Conservation (phyloP, 2,888 invertebrate species). For the Andrena camellia region DNA sequence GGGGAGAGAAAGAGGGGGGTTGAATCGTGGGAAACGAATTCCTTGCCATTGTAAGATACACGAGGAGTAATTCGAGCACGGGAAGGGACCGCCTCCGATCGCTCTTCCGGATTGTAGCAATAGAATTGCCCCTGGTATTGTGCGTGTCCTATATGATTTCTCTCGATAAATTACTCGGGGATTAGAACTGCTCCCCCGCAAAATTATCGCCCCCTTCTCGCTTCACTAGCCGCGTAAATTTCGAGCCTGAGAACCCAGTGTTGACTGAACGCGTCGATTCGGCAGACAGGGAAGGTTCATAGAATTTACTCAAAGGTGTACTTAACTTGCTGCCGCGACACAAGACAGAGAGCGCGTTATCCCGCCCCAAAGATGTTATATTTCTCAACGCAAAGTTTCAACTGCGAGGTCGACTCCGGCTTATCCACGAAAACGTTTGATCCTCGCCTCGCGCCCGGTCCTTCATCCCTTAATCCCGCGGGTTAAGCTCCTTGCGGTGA, state of each 20-base stretch:
- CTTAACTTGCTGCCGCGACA: slow-evolving; percentile 8
- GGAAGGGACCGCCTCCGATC: slow-evolving; percentile 55
- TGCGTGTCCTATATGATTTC: slow-evolving; percentile 9
- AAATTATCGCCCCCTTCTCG: neutral
- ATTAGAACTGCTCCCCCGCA: neutral
- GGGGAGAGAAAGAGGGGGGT: too few relatives aligned
- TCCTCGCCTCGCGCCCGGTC: slow-evolving; percentile 63
- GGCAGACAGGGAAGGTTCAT: neutral
- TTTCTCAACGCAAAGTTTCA: slow-evolving; percentile 59
- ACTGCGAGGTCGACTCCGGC: slow-evolving; percentile 52
- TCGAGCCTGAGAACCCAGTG: neutral
- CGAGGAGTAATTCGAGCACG: slow-evolving; percentile 68
- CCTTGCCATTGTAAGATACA: slow-evolving; percentile 67
- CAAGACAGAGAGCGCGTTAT: slow-evolving; percentile 19
- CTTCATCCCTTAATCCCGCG: slow-evolving; percentile 69
- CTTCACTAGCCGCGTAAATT: too few relatives aligned
- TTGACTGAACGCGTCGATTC: neutral
- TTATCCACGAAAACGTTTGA: slow-evolving; percentile 73
- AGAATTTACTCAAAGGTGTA: slow-evolving; percentile 12
- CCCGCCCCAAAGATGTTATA: slow-evolving; percentile 47
- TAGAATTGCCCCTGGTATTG: slow-evolving; percentile 43
- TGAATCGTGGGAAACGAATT: slow-evolving; percentile 68
- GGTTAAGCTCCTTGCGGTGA: slow-evolving; percentile 71
- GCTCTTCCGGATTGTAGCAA: slow-evolving; percentile 63
- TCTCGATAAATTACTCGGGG: slow-evolving; percentile 4